These are phyloP conservation scores for Chamaetylas fuelleborni DNA, from an alignment of 2,113 vertebrate species.

Conservation along the genomic window DNA sequence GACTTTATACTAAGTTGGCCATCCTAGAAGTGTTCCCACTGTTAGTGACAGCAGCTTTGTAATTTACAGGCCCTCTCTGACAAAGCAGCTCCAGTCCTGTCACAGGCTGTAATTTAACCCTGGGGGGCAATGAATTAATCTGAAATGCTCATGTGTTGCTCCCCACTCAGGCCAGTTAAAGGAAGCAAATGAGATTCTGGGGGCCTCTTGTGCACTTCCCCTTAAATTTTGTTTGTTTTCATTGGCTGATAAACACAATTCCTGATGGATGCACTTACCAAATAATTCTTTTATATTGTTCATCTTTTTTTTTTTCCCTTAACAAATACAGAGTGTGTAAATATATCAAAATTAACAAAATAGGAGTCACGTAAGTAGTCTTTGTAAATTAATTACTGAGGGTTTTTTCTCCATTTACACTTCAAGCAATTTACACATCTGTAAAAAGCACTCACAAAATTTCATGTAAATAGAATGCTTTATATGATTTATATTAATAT, in stretches of 20 bases:
- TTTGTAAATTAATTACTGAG: background rate
- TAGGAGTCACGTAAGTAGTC: background rate
- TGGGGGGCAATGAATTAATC: background rate
- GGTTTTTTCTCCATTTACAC: background rate
- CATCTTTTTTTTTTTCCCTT: background rate
- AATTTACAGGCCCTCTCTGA: background rate
- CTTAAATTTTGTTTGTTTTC: background rate
- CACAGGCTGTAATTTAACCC: background rate
- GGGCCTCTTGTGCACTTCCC: background rate
- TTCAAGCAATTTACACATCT: background rate
- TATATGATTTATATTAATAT: background rate
- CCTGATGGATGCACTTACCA: background rate
- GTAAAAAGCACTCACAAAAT: background rate
- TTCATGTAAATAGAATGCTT: background rate
- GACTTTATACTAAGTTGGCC: rapidly evolving
- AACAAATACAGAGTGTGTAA: background rate
- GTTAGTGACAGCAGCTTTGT: background rate
- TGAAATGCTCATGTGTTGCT: background rate
- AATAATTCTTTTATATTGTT: background rate
- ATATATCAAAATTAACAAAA: background rate
- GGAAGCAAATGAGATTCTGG: background rate
- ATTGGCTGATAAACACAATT: background rate
- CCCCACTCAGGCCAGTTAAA: background rate
- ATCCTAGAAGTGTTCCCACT: background rate
- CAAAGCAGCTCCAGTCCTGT: background rate